Evolutionary conservation across 2,113 vertebrate species (phyloP).

Genomic region (Siphamia tubifer): DNA sequence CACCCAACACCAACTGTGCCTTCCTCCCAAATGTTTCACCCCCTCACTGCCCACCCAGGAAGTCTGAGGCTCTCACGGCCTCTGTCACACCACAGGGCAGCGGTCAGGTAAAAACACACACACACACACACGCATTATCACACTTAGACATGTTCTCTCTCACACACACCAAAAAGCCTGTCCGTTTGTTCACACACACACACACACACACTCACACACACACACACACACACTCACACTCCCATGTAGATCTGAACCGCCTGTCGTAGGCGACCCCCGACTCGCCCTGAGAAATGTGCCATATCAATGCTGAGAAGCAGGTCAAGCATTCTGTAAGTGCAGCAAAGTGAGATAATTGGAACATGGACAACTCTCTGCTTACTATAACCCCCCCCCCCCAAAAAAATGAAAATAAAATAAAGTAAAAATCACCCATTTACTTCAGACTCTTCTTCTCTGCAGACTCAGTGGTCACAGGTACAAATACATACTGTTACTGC

Average conservation of each 20-base stretch:
- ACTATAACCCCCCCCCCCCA: slow-evolving; percentile 3
- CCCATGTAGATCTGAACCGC: slow-evolving; percentile 6
- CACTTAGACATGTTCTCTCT: slow-evolving; percentile 20
- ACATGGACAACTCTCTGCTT: slow-evolving; percentile 35
- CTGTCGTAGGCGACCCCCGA: slow-evolving; percentile 6
- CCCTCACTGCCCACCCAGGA: slow-evolving; percentile 37
- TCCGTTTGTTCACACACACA: background rate
- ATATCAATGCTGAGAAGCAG: slow-evolving; percentile 70
- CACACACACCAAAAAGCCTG: slow-evolving; percentile 2
- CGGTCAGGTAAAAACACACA: slow-evolving; percentile 19
- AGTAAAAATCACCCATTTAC: background rate
- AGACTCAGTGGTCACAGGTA: too few species aligned
- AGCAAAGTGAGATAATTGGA: slow-evolving; percentile 65
- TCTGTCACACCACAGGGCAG: slow-evolving; percentile 4
- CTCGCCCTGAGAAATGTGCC: slow-evolving; percentile 57
- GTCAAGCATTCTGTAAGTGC: slow-evolving; percentile 67
- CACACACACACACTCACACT: slow-evolving; percentile 13
- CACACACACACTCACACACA: slow-evolving; percentile 14
- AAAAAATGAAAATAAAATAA: too few species aligned
- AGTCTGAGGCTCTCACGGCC: slow-evolving; percentile 15
- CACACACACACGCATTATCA: background rate
- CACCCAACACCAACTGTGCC: slow-evolving; percentile 18
- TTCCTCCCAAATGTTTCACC: slow-evolving; percentile 15
- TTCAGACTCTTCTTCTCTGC: background rate
- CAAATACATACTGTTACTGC: too few species aligned